Percentiles rank a stretch among this genome's conserved stretches.
These are phyloP conservation scores for Brachionus calyciflorus DNA, from an alignment of 1,140 invertebrate genomes.

Conservation along the genomic window DNA sequence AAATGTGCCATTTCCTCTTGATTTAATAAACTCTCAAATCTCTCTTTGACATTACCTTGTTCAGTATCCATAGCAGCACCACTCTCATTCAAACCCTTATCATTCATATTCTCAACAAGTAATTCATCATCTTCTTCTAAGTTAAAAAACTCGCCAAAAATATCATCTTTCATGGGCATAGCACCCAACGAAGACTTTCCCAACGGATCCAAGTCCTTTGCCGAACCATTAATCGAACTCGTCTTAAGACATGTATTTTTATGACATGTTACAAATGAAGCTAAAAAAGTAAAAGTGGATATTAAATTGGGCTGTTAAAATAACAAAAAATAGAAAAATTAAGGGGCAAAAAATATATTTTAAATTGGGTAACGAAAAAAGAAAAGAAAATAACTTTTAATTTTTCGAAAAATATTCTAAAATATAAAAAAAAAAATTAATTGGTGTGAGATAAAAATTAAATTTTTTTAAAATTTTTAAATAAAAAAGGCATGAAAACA, in stretches of 20 bases:
- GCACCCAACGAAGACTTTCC: not conserved
- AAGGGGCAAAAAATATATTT: too few relatives aligned
- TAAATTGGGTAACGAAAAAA: too few relatives aligned
- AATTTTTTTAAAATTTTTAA: too few relatives aligned
- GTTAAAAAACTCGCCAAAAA: conserved; percentile 32
- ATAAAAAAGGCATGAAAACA: too few relatives aligned
- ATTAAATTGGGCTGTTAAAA: conserved; percentile 66
- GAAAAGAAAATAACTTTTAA: too few relatives aligned
- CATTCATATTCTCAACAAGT: conserved; percentile 24
- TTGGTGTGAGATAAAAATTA: too few relatives aligned
- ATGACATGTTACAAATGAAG: conserved; percentile 92
- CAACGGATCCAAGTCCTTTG: conserved; percentile 26
- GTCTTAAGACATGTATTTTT: conserved; percentile 69
- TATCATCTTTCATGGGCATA: conserved; percentile 34
- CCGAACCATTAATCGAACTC: not conserved
- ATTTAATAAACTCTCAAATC: conserved; percentile 42
- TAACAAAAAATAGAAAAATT: too few relatives aligned
- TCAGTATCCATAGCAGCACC: not conserved
- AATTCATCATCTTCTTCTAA: conserved; percentile 37
- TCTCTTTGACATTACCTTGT: not conserved
- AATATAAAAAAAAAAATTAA: too few relatives aligned
- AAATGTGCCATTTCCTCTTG: conserved; percentile 64
- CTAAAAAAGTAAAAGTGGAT: conserved; percentile 98
- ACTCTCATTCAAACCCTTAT: conserved; percentile 39
- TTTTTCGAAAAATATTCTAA: too few relatives aligned